Percentiles rank a stretch among this genome's conserved stretches.
phyloP scores from a whole-genome alignment of 2,888 invertebrate species.

The Alviniconcha strummeri region DNA sequence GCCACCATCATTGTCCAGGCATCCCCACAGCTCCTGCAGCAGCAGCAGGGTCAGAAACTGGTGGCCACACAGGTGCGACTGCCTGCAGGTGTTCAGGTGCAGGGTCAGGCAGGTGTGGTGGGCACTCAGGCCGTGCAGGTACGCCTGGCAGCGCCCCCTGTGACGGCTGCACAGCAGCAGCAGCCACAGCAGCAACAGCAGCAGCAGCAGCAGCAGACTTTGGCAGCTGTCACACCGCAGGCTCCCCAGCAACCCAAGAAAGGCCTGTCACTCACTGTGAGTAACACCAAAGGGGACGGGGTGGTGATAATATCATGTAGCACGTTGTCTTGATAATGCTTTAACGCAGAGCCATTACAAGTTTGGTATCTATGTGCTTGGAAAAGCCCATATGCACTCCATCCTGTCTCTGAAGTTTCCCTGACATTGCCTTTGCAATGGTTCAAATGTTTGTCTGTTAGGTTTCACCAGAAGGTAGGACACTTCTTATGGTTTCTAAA shows the following conservation, averaged over 20 bases:
- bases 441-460: too few relatives aligned
- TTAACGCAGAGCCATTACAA: too few relatives aligned
- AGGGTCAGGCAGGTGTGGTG: neutral
- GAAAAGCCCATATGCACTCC: too few relatives aligned
- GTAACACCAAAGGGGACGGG: slow-evolving; percentile 33
- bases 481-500: too few relatives aligned
- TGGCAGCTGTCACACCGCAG: slow-evolving; percentile 33
- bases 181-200: slow-evolving; percentile 36
- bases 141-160: slow-evolving; percentile 23
- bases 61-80: slow-evolving; percentile 27
- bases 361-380: too few relatives aligned
- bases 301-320: too few relatives aligned
- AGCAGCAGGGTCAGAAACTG: slow-evolving; percentile 44
- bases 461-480: too few relatives aligned
- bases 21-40: slow-evolving; percentile 39
- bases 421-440: too few relatives aligned
- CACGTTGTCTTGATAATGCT: too few relatives aligned
- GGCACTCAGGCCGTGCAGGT: slow-evolving; percentile 26
- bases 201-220: slow-evolving; percentile 44
- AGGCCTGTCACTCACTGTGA: slow-evolving; percentile 72
- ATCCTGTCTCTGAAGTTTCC: too few relatives aligned
- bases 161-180: slow-evolving; percentile 37
- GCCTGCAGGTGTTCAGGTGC: slow-evolving; percentile 16
- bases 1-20: slow-evolving; percentile 38
- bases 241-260: slow-evolving; percentile 55